These are phyloP conservation scores for Caranx ignobilis DNA, from an alignment of 2,113 vertebrate species.

Conservation along the genomic window DNA sequence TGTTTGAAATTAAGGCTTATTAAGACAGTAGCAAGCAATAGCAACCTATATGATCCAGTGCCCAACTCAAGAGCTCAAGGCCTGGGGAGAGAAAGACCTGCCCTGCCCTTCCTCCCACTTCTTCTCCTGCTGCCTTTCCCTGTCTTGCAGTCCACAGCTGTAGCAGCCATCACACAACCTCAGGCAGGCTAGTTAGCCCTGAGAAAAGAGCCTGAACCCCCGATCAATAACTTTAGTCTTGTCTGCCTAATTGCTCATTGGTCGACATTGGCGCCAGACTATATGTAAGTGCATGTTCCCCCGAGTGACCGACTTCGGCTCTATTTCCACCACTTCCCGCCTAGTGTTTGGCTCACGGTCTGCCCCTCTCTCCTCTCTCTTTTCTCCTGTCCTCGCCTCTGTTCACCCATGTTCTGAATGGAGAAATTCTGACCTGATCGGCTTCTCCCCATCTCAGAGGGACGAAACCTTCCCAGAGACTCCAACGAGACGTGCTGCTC, in stretches of 20 bases:
- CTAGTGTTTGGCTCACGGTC: slow-evolving; percentile 68
- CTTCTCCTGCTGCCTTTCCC: slow-evolving; percentile 38
- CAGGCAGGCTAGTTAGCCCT: slow-evolving; percentile 82
- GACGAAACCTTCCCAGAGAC: slow-evolving; percentile 73
- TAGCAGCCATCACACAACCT: slow-evolving; percentile 79
- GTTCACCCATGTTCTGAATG: slow-evolving; percentile 67
- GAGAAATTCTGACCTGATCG: slow-evolving; percentile 69
- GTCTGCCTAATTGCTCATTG: slow-evolving; percentile 91
- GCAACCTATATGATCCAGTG: slow-evolving; percentile 70
- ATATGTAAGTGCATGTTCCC: slow-evolving; percentile 81
- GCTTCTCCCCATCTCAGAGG: slow-evolving; percentile 69
- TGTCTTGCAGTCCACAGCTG: slow-evolving; percentile 62
- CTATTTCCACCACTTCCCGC: slow-evolving; percentile 66
- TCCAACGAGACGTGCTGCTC: slow-evolving; percentile 71
- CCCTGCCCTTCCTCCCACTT: slow-evolving; percentile 56
- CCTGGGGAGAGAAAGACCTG: slow-evolving; percentile 72
- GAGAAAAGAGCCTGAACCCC: slow-evolving; percentile 75
- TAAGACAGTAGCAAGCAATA: slow-evolving; percentile 76
- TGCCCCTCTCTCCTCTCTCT: slow-evolving; percentile 65
- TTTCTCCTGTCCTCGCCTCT: slow-evolving; percentile 75
- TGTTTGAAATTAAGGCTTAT: slow-evolving; percentile 64
- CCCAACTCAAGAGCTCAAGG: slow-evolving; percentile 57
- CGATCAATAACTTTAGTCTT: slow-evolving; percentile 87
- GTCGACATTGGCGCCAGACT: slow-evolving; percentile 84
- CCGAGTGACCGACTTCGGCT: slow-evolving; percentile 74